phyloP scores from a whole-genome alignment of 2,113 vertebrate genomes.

The Danionella cerebrum region DNA sequence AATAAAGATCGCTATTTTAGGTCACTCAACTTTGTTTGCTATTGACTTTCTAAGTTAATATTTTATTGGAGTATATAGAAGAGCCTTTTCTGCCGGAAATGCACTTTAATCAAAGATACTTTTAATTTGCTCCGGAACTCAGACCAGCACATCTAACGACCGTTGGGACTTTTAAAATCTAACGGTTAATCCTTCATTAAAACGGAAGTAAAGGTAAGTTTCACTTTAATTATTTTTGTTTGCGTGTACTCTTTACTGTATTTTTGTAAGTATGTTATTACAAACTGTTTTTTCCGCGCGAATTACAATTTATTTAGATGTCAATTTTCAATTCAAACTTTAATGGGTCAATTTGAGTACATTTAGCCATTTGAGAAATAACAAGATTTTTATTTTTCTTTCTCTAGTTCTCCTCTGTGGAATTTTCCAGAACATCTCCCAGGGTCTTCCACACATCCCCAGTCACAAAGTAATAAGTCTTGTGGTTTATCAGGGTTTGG shows the following conservation, averaged over 20 bases:
- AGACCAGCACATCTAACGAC: not conserved
- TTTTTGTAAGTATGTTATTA: no score
- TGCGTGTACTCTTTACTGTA: not conserved
- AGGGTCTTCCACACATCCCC: not conserved
- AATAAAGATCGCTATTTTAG: not conserved
- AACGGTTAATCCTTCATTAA: not conserved
- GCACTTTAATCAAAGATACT: not conserved
- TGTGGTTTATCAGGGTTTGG: not conserved
- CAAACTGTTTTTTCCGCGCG: no score
- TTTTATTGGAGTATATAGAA: not conserved
- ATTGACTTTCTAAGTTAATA: not conserved
- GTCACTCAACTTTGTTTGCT: not conserved
- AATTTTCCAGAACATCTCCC: not conserved
- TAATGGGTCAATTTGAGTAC: no score
- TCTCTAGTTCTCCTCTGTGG: constrained; percentile 21
- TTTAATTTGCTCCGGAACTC: not conserved
- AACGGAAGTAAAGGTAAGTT: constrained; percentile 48
- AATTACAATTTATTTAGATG: no score
- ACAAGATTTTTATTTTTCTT: constrained; percentile 19
- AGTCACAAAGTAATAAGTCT: not conserved
- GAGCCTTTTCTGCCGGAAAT: not conserved
- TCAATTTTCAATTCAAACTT: no score
- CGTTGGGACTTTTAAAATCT: not conserved
- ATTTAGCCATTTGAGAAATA: no score
- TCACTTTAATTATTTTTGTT: constrained; percentile 15